Evolutionary conservation across 2,113 vertebrate genomes (phyloP), one percentile per base, ranked within the genome.

Genomic region (Brevimyrus niger): DNA sequence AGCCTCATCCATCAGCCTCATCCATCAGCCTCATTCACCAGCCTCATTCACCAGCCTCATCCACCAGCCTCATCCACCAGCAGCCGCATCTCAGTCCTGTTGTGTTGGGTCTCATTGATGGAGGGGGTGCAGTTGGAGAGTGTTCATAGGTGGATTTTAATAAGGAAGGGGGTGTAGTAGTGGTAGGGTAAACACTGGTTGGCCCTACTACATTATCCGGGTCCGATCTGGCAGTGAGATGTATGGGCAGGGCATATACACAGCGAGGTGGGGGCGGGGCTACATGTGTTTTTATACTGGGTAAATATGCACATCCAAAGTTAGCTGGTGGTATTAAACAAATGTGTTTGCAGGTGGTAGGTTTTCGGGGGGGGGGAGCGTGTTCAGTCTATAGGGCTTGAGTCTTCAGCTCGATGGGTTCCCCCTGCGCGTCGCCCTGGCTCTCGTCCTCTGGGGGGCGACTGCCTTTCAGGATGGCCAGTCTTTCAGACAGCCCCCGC

Each of bases 351-450:
- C 5, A 44, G 44, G 8, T 6, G 46, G 69, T 23, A n/a, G 31
- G 42, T 6, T 44, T 23, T 10, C 21, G 11, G 19, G 8, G 13
- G 11, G 17, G 42, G 38, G 88, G 2, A 2, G 44, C 0, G 87
- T 90, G 92, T 53, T 50, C 86, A 90, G 91, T 95, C 96, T 96
- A 98, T 95, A 97, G 94, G 87, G 97, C 96, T 95, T 97, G 97
- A 58, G 97, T 97, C 95, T 97, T 98, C 94, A 98, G 94, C 95
- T 98, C 97, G 89, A 97, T 95, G 91, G 97, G 96, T 89, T 97
- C 97, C 13, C 96, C 96, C 9, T 96, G 94, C 89, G 93, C 91
- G 90, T 97, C 97, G 91, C 95, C 94, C 92, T 97, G 96, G 91
- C 95, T 38, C 27, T 50, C 96, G 15, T 92, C 90, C 93, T 97